Evolutionary conservation across 2,797 vertebrate species (phyloP).

Genomic region (Diceros bicornis): DNA sequence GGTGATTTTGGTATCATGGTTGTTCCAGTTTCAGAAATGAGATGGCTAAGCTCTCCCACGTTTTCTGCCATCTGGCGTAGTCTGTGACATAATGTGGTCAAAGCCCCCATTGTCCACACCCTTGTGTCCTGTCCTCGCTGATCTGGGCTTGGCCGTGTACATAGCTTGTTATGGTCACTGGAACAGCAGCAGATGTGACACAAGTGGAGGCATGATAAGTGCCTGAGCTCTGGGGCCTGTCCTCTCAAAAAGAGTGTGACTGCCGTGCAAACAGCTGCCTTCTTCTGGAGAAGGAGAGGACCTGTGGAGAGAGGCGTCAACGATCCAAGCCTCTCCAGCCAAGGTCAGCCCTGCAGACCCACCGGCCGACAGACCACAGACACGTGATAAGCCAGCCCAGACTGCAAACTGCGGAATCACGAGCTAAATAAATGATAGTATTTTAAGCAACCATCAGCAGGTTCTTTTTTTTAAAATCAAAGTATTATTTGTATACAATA

Average conservation of each 20-base stretch:
- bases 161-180: neutral
- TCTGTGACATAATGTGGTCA: rapidly evolving
- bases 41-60: neutral
- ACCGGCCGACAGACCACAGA: neutral
- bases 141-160: neutral
- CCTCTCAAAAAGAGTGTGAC: rapidly evolving
- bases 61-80: too few species aligned
- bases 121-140: neutral
- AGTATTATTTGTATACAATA: rapidly evolving
- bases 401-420: rapidly evolving
- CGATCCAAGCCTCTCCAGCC: neutral
- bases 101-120: neutral
- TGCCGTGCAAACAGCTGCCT: rapidly evolving
- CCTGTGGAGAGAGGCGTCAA: rapidly evolving
- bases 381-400: neutral
- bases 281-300: neutral
- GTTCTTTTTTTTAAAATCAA: too few species aligned
- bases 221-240: too few species aligned
- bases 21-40: neutral
- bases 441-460: neutral
- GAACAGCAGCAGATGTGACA: neutral
- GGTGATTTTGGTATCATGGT: rapidly evolving
- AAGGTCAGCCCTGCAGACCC: neutral
- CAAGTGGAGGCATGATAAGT: neutral
- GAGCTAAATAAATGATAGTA: neutral